Base-by-base conservation (phyloP, 2,888 invertebrate species). In the Gibbula magus region DNA sequence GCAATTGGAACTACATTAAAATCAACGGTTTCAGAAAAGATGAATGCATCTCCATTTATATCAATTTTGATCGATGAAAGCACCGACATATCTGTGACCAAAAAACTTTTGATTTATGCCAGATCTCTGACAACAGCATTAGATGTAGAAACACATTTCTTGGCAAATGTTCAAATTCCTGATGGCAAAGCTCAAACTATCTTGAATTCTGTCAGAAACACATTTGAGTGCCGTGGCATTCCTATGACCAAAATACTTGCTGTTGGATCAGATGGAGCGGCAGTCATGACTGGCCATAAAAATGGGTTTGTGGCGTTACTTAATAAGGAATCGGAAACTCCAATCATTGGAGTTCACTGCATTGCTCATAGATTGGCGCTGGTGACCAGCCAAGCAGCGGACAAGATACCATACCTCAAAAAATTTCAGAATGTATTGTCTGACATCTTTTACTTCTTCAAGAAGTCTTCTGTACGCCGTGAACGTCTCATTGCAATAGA, bases 91-190 rank as follows among this genome's bases (percentile, higher is more conserved):
- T n/a, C n/a, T n/a, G n/a, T n/a, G n/a, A n/a, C n/a, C n/a, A n/a
- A n/a, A n/a, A n/a, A n/a, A n/a, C n/a, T n/a, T n/a, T n/a, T n/a
- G n/a, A n/a, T n/a, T n/a, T n/a, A n/a, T n/a, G n/a, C n/a, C n/a
- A n/a, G n/a, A n/a, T n/a, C n/a, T n/a, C n/a, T n/a, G n/a, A n/a
- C n/a, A n/a, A 0, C 51, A 20, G 35, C 73, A 16, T 80, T 80
- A 74, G 78, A 80, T 20, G 32, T 75, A 18, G 53, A 78, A 70
- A 78, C 73, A 16, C 39, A 70, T 70, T 67, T 78, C 32, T 52
- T 78, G 56, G 77, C 35, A 78, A 80, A 77, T 78, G 52, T 77
- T 2, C 67, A 73, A 8, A 73, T 77, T 45, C 39, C 56, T 32
- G 77, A 80, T 70, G 77, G 73, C 7, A 53, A 20, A 35, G 73